Conservation (phyloP, 2,888 invertebrate genomes). For the Drymonia ruficornis region DNA sequence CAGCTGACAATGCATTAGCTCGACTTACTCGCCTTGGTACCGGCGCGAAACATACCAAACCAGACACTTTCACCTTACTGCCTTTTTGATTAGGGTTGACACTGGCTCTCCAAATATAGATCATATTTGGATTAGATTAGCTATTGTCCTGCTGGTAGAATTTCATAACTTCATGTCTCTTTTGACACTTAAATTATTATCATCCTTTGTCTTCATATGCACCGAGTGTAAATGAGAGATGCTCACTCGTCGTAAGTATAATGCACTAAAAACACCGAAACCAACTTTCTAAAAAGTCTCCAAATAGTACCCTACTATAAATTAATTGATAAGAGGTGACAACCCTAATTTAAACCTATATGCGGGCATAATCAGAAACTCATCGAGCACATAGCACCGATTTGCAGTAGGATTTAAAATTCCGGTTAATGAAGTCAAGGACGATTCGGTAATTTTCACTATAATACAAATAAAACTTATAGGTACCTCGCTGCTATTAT, state of each 20-base stretch:
- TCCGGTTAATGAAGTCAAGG: conserved; percentile 6
- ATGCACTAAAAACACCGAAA: too few relatives aligned
- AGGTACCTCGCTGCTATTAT: too few relatives aligned
- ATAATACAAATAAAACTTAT: too few relatives aligned
- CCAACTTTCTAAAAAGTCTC: too few relatives aligned
- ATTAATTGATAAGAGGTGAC: not conserved
- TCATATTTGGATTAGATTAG: not conserved
- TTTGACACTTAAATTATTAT: not conserved
- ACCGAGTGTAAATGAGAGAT: too few relatives aligned
- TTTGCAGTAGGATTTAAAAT: conserved; percentile 17
- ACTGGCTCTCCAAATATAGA: not conserved
- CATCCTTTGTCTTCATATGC: too few relatives aligned
- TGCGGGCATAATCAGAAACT: conserved; percentile 15
- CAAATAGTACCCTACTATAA: not conserved
- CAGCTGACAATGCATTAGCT: conserved; percentile 58
- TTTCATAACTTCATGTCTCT: not conserved
- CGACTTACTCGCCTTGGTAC: conserved; percentile 55
- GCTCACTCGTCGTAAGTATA: too few relatives aligned
- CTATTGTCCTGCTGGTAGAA: not conserved
- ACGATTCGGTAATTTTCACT: not conserved
- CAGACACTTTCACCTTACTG: conserved; percentile 63
- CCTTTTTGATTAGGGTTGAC: conserved; percentile 7
- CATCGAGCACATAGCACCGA: conserved; percentile 18
- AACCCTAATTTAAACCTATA: conserved; percentile 4
- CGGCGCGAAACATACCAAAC: conserved; percentile 56